Percentiles rank a stretch among this genome's conserved stretches.
These are phyloP conservation scores for Anguilla anguilla DNA, from an alignment of 2,797 vertebrate genomes.

Conservation along the genomic window DNA sequence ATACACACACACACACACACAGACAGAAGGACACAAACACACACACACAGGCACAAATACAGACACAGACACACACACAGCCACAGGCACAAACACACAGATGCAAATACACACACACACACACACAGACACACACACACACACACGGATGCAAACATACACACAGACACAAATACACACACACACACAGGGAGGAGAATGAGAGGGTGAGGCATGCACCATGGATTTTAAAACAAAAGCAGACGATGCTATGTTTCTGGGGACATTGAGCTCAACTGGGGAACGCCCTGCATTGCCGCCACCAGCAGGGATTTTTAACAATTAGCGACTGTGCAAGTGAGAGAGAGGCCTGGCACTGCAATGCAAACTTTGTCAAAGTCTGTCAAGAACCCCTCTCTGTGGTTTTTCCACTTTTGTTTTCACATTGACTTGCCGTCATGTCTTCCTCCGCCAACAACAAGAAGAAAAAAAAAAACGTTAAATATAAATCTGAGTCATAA, in stretches of 20 bases:
- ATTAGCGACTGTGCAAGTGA: background rate
- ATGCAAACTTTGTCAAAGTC: background rate
- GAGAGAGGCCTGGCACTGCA: background rate
- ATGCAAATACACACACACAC: background rate
- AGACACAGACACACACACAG: background rate
- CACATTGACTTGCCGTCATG: background rate
- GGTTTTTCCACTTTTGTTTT: background rate
- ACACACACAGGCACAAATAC: too few species aligned
- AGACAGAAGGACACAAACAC: background rate
- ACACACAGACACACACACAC: background rate
- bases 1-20: background rate
- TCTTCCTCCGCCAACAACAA: background rate
- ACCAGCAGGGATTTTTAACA: background rate
- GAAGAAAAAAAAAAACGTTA: background rate
- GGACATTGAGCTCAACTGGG: background rate
- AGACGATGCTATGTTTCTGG: background rate
- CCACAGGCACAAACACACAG: background rate
- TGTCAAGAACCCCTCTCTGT: background rate
- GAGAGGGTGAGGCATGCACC: background rate
- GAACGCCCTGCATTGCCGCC: background rate
- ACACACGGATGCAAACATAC: background rate
- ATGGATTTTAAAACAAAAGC: background rate
- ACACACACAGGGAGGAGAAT: background rate
- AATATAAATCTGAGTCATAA: constrained; percentile 2
- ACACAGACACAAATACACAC: background rate